Conservation (phyloP, 2,888 invertebrate genomes). For the Drosophila borealis region DNA sequence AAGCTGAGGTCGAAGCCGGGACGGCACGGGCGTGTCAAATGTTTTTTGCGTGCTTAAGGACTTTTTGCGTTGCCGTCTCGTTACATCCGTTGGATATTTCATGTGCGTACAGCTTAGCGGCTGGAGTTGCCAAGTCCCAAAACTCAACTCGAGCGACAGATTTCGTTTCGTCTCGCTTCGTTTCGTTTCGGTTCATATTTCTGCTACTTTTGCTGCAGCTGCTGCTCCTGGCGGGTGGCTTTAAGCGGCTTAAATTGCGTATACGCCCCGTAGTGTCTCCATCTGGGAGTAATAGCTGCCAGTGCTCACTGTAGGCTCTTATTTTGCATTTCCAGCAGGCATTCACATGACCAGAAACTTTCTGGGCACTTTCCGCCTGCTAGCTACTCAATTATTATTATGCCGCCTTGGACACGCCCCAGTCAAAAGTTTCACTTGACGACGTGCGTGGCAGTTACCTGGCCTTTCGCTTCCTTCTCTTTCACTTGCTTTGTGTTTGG, state of each 20-base stretch:
- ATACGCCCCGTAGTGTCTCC: constrained; percentile 49
- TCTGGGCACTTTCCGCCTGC: constrained; percentile 11
- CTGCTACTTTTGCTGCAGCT: constrained; percentile 19
- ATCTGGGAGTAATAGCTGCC: constrained; percentile 50
- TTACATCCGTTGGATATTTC: constrained; percentile 52
- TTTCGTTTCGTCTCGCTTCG: constrained; percentile 43
- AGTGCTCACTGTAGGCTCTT: constrained; percentile 32
- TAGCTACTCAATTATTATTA: constrained; percentile 71
- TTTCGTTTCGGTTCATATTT: constrained; percentile 55
- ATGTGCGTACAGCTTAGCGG: constrained; percentile 72
- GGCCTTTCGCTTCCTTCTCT: constrained; percentile 4
- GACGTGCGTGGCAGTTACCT: constrained; percentile 43
- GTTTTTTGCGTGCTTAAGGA: constrained; percentile 71
- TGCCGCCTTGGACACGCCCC: constrained; percentile 49
- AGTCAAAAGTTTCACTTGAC: constrained; percentile 37
- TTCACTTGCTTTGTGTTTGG: not conserved
- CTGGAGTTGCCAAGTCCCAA: constrained; percentile 41
- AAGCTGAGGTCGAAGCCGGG: constrained; percentile 17
- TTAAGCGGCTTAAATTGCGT: constrained; percentile 75
- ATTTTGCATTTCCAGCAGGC: constrained; percentile 62
- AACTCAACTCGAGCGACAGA: constrained; percentile 44
- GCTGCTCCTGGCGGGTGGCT: constrained; percentile 35
- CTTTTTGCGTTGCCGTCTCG: constrained; percentile 55
- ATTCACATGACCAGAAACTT: constrained; percentile 31
- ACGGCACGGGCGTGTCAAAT: constrained; percentile 13